phyloP scores from a whole-genome alignment of 2,797 vertebrate genomes.

The Sciurus carolinensis region DNA sequence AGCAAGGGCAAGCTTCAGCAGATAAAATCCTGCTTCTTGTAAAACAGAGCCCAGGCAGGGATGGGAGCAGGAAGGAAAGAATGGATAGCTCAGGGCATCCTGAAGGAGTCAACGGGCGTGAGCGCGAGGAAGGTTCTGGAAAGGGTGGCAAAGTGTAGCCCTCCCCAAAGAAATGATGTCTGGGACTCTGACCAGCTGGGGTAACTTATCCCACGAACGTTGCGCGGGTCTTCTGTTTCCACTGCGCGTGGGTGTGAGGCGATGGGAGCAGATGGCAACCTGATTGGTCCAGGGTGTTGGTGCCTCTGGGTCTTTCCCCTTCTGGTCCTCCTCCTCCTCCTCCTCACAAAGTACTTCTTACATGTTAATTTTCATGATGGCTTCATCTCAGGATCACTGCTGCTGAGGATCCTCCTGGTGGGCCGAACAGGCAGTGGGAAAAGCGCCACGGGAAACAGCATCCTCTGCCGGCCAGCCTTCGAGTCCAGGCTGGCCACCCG shows the following conservation, averaged over 20 bases:
- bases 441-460: constrained; percentile 90
- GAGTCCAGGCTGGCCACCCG: constrained; percentile 78
- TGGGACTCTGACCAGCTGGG: background rate
- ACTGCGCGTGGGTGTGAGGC: rapidly evolving
- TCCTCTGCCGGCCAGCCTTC: constrained; percentile 88
- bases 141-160: background rate
- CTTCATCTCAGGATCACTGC: background rate
- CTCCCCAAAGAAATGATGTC: too few relatives aligned
- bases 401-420: constrained; percentile 85
- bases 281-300: background rate
- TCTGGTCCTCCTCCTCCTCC: background rate
- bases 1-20: background rate
- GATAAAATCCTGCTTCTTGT: background rate
- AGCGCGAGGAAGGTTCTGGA: background rate
- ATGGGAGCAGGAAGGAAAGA: background rate
- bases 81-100: background rate
- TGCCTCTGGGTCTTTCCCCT: background rate
- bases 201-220: background rate
- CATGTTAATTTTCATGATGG: background rate
- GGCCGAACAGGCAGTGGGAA: constrained; percentile 91
- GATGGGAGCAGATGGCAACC: background rate
- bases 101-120: too few relatives aligned
- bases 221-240: background rate
- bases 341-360: background rate
- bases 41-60: background rate